Conservation (phyloP, 2,113 vertebrate species). For the Heloderma charlesbogerti region DNA sequence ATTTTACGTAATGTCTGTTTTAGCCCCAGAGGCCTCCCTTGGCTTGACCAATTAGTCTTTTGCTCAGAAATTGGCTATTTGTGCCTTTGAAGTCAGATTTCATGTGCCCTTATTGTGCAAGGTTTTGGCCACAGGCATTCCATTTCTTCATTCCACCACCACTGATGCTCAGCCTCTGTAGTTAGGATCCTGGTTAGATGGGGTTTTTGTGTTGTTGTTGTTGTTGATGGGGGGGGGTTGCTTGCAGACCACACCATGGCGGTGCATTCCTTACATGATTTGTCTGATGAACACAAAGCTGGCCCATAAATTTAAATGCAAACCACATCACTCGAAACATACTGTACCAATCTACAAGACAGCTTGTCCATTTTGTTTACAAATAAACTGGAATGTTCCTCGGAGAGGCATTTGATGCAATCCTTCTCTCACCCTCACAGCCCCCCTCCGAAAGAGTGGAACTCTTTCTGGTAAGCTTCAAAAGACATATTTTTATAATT, state of each 20-base stretch:
- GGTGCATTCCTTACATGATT: constrained; percentile 6
- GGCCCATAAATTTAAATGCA: constrained; percentile 36
- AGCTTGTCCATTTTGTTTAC: not conserved
- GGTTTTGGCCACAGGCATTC: constrained; percentile 53
- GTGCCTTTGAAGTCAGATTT: constrained; percentile 47
- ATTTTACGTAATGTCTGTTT: no score
- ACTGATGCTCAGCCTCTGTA: constrained; percentile 24
- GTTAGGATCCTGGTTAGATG: constrained; percentile 2
- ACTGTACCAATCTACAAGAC: not conserved
- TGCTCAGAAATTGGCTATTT: not conserved
- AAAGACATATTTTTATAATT: constrained; percentile 23
- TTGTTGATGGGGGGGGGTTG: not conserved
- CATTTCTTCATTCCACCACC: constrained; percentile 21
- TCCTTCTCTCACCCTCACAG: not conserved
- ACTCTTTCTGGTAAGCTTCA: not conserved
- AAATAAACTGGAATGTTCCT: not conserved
- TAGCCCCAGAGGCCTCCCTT: not conserved
- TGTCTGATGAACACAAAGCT: not conserved
- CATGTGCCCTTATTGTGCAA: constrained; percentile 50
- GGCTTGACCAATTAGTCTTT: not conserved
- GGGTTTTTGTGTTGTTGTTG: not conserved
- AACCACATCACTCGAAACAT: not conserved
- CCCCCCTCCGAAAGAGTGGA: not conserved
- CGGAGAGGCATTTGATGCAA: not conserved
- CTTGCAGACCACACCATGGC: not conserved